These are phyloP conservation scores for Panopea generosa DNA, from an alignment of 2,888 invertebrate species.

Conservation along the genomic window DNA sequence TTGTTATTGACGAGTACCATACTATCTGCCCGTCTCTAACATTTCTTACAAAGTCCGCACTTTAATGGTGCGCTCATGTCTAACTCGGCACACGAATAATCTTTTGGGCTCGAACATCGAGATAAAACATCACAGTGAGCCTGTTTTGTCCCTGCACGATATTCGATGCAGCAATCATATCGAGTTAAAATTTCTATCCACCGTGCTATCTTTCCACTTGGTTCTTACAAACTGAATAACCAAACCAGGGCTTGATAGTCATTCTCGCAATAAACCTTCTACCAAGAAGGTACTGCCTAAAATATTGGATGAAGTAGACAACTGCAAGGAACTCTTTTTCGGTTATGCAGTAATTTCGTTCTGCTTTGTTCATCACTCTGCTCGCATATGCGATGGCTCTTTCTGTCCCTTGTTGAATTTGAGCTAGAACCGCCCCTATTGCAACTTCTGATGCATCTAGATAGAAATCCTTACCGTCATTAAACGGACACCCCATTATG, in stretches of 20 bases:
- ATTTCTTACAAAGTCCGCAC: conserved; percentile 50
- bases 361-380: conserved; percentile 40
- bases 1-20: not conserved
- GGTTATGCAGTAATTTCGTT: conserved; percentile 47
- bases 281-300: conserved; percentile 41
- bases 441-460: conserved; percentile 43
- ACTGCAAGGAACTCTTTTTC: conserved; percentile 42
- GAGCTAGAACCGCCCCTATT: conserved; percentile 52
- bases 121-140: conserved; percentile 55
- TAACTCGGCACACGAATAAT: conserved; percentile 11
- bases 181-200: conserved; percentile 48
- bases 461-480: conserved; percentile 27
- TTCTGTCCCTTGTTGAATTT: conserved; percentile 19
- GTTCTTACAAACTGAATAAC: conserved; percentile 55
- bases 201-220: conserved; percentile 44
- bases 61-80: conserved; percentile 15
- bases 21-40: not conserved
- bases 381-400: conserved; percentile 41
- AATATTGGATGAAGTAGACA: conserved; percentile 33
- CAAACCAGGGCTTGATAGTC: conserved; percentile 45
- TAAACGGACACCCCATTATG: conserved; percentile 47
- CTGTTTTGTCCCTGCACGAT: conserved; percentile 54
- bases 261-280: conserved; percentile 25
- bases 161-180: conserved; percentile 52
- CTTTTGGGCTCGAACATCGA: conserved; percentile 17